Percentiles rank a stretch among this genome's conserved stretches.
These are phyloP conservation scores for Triplophysa rosa DNA, from an alignment of 2,113 vertebrate genomes.

Conservation along the genomic window DNA sequence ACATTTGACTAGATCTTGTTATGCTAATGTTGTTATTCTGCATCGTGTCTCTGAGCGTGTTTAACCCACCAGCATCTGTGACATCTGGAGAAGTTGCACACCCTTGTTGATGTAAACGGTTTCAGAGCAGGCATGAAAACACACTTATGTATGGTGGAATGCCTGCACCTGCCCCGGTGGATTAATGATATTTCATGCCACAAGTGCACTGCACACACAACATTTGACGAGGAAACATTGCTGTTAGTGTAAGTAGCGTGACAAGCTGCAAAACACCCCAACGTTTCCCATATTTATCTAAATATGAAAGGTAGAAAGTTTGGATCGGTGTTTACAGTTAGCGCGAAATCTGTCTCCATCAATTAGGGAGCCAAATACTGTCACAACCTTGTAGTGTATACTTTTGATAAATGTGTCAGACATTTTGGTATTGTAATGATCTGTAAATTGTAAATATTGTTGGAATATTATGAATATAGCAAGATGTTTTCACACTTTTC, in stretches of 20 bases:
- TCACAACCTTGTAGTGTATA: background rate
- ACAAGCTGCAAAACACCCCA: constrained; percentile 21
- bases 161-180: constrained; percentile 38
- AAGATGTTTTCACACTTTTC: too few relatives aligned
- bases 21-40: background rate
- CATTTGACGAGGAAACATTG: background rate
- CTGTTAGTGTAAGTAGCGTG: constrained; percentile 7
- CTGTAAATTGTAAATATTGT: background rate
- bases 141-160: constrained; percentile 27
- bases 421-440: background rate
- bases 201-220: constrained; percentile 13
- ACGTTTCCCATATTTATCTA: background rate
- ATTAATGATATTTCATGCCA: constrained; percentile 48
- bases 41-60: constrained; percentile 4
- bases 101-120: constrained; percentile 40
- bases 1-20: background rate
- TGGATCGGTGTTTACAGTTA: constrained; percentile 14
- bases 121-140: constrained; percentile 40
- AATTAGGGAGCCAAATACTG: background rate
- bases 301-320: constrained; percentile 10
- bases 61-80: constrained; percentile 42
- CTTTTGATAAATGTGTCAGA: background rate
- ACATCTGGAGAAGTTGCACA: constrained; percentile 54
- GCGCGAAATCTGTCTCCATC: constrained; percentile 12
- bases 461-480: background rate